Evolutionary conservation across 1,140 invertebrate species (phyloP).

Genomic region (Archivesica marissinica): DNA sequence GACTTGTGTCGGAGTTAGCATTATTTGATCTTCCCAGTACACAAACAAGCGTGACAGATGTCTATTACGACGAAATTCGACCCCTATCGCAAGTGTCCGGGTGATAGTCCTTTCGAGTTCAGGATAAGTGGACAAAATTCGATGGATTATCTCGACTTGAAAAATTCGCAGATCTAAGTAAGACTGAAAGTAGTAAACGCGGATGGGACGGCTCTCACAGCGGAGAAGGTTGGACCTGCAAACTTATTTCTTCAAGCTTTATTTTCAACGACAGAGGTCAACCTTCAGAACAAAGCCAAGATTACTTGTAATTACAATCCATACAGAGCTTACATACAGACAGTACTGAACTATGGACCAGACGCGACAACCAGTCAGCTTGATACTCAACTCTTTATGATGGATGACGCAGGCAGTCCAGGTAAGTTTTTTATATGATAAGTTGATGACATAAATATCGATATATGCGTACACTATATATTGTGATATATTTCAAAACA

Average conservation of each 20-base stretch:
- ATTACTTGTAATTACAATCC: slow-evolving; percentile 51
- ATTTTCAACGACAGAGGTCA: slow-evolving; percentile 59
- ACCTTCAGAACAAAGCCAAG: slow-evolving; percentile 40
- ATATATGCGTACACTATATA: too few species aligned
- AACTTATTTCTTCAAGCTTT: slow-evolving; percentile 56
- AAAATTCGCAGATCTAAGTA: slow-evolving; percentile 38
- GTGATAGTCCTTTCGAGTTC: slow-evolving; percentile 28
- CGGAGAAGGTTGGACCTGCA: slow-evolving; percentile 49
- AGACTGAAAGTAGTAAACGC: slow-evolving; percentile 48
- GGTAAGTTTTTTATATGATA: too few species aligned
- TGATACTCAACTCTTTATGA: slow-evolving; percentile 4
- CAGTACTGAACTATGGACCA: slow-evolving; percentile 43
- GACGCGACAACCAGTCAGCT: slow-evolving; percentile 53
- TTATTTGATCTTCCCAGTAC: slow-evolving; percentile 55
- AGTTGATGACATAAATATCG: too few species aligned
- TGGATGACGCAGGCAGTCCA: slow-evolving; percentile 33
- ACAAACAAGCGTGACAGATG: slow-evolving; percentile 42
- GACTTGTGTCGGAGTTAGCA: slow-evolving; percentile 38
- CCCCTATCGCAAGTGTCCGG: slow-evolving; percentile 26
- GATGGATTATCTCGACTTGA: slow-evolving; percentile 59
- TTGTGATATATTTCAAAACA: too few species aligned
- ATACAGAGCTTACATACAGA: slow-evolving; percentile 49
- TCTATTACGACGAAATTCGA: slow-evolving; percentile 56
- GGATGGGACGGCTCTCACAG: slow-evolving; percentile 13
- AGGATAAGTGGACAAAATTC: slow-evolving; percentile 56